Conservation (phyloP, 2,113 vertebrate species). For the Dinomys branickii region DNA sequence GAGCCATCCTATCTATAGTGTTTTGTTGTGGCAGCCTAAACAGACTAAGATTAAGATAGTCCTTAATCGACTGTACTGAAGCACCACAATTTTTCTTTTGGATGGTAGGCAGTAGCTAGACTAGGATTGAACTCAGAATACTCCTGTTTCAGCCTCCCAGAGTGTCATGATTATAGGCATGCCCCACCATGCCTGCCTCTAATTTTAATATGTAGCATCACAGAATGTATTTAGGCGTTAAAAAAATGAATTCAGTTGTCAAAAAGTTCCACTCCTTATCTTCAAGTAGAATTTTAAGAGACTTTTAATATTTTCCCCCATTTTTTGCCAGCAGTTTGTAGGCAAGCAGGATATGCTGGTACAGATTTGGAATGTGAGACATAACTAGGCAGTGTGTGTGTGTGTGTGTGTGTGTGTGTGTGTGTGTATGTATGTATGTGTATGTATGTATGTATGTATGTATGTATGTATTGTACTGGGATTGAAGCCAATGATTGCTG, state of each 20-base stretch:
- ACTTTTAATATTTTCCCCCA: background rate
- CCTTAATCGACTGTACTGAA: background rate
- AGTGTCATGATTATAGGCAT: background rate
- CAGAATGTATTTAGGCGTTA: background rate
- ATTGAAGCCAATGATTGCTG: background rate
- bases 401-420: no score
- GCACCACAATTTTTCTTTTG: background rate
- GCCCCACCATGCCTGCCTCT: background rate
- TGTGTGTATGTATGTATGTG: no score
- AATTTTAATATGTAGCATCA: slow-evolving; percentile 4
- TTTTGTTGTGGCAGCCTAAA: background rate
- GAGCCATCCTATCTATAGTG: background rate
- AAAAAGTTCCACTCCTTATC: slow-evolving; percentile 7
- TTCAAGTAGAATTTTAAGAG: slow-evolving; percentile 50
- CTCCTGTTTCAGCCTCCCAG: background rate
- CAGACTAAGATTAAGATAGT: background rate
- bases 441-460: no score
- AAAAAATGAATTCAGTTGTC: background rate
- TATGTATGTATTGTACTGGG: background rate
- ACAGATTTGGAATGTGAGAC: background rate
- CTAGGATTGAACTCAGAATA: background rate
- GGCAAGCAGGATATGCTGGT: background rate
- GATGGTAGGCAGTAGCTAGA: background rate
- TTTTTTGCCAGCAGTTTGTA: background rate
- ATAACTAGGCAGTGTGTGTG: background rate